Evolutionary conservation across 2,888 invertebrate species (phyloP), one percentile per base, ranked within the genome.

Genomic region (Nemotelus pantherinus): DNA sequence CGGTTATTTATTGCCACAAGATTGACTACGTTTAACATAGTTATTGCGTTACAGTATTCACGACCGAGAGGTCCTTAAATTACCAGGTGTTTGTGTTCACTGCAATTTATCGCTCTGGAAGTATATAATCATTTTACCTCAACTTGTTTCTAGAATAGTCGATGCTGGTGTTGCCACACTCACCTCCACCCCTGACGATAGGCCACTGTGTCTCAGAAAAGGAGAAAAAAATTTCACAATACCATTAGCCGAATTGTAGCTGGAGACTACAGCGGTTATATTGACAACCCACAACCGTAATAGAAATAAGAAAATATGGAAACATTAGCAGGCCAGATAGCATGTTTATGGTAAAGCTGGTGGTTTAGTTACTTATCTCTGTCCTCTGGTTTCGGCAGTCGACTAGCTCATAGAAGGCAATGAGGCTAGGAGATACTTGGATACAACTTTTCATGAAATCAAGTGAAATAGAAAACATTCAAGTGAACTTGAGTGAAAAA

Each of bases 81-180:
- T 60, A 39, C 60, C 60, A 60, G 60, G 60, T 60, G 60, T 60
- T 60, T 60, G 60, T 60, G 60, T 60, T 60, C 60, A 60, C 60
- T 60, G 41, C 3, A 60, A 60, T 60, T 60, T 60, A 60, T 60
- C 41, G 60, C 39, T 43, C 25, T 60, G 60, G 60, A 60, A 60
- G 60, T 25, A 25, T 25, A 25, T 60, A 60, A 60, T 60, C 60
- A 60, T 60, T 60, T 60, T 60, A 60, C 60, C 60, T 60, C 7
- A 10, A 43, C 41, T 43, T 41, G 41, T 60, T 60, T 60, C 43
- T 60, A 7, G 41, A 60, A 43, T 60, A 60, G 60, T 43, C 41
- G 39, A 7, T 50, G 50, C 9, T 9, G 6, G 50, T 50, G 50
- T 50, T 9, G 6, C 9, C 6, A 5, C 50, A 9, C 50, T 50